Base-by-base conservation (phyloP, 2,888 invertebrate species). In the Smittia sp. region DNA sequence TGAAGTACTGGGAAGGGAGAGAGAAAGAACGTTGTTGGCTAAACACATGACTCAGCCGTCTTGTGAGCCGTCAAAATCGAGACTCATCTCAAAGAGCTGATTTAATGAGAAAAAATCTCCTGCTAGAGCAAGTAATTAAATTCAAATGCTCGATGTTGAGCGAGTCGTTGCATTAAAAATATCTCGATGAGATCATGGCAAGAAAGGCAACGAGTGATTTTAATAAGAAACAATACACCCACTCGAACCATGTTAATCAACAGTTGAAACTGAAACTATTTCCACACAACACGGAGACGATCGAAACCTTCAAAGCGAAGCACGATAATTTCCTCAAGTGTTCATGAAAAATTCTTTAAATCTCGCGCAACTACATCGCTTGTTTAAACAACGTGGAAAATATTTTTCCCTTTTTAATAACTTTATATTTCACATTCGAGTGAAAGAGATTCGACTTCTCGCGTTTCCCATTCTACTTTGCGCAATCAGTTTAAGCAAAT, bases 401-500 rank as follows among this genome's bases (percentile, higher is more conserved):
- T 66, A 38, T 66, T 66, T 66, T 66, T 67, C 24, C 22, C n/a
- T 2, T 58, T 58, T 67, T 67, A 67, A 67, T 67, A 67, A 67
- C 67, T 67, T 67, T 41, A 67, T 67, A 67, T 66, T 66, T 66
- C 39, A 22, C 66, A 66, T 25, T 32, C 24, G 63, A 6, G 25
- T 22, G 20, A 58, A 18, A 32, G 32, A 46, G 15, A 15, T 63
- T 63, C 38, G 6, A 32, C 38, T 65, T 27, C 32, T 18, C 15
- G 27, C 38, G 38, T 65, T 65, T 67, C 41, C 41, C 67, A 67
- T 69, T 54, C 25, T 22, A 62, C 18, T 62, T 62, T 52, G 6
- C 22, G 27, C 54, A 69, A 69, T 69, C 69, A 54, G 69, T 27
- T 69, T 52, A 22, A 25, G 54, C 41, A 69, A 69, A 69, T 69